Evolutionary conservation across 1,140 invertebrate species (phyloP).

Genomic region (Bombus pyrosoma): DNA sequence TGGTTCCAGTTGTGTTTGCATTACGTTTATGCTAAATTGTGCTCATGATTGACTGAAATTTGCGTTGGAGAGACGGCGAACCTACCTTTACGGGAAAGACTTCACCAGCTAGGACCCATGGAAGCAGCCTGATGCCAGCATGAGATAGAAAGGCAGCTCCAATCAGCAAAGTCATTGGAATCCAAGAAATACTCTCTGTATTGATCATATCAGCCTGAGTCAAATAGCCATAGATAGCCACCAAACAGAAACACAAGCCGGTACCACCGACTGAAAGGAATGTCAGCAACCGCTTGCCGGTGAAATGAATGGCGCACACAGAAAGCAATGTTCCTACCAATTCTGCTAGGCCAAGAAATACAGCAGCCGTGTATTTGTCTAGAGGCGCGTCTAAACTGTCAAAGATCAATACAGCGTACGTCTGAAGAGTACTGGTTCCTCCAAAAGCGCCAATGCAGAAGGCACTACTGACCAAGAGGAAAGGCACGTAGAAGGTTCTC

Average conservation of each 20-base stretch:
- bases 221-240: constrained; percentile 83
- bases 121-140: constrained; percentile 87
- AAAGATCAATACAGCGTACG: constrained; percentile 89
- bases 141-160: constrained; percentile 87
- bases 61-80: neutral
- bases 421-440: constrained; percentile 88
- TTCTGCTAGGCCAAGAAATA: constrained; percentile 87
- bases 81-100: constrained; percentile 79
- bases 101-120: constrained; percentile 91
- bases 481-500: constrained; percentile 85
- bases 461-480: constrained; percentile 84
- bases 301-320: constrained; percentile 86
- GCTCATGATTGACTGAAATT: too few species aligned
- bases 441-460: constrained; percentile 89
- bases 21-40: fast-evolving
- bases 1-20: neutral
- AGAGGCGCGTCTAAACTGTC: constrained; percentile 87
- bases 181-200: constrained; percentile 84
- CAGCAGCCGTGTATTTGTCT: constrained; percentile 88
- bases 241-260: constrained; percentile 85
- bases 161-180: constrained; percentile 87
- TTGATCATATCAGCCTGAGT: constrained; percentile 58
- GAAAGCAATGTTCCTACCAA: constrained; percentile 86
- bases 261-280: constrained; percentile 86
- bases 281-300: constrained; percentile 87